A percentile compares a stretch with the other conserved stretches of the same genome.
phyloP scores from a whole-genome alignment of 2,797 vertebrate species.

The Coluber constrictor region DNA sequence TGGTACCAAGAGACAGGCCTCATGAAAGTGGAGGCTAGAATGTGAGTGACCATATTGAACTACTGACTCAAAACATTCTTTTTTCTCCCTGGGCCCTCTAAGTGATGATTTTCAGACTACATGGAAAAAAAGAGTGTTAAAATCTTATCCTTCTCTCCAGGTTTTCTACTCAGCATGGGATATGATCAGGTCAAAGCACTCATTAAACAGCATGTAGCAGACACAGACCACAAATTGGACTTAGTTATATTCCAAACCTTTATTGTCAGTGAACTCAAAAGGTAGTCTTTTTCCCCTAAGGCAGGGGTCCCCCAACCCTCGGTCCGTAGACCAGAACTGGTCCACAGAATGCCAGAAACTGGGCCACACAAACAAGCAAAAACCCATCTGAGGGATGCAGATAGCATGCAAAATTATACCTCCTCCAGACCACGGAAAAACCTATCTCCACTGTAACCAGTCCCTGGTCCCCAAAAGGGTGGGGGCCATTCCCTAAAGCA shows the following conservation, averaged over 20 bases:
- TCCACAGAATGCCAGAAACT: no score
- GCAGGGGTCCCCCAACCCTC: not conserved
- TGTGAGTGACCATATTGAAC: not conserved
- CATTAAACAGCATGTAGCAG: not conserved
- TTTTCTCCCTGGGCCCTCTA: not conserved
- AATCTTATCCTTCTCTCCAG: not conserved
- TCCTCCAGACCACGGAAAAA: no score
- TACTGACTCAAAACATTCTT: not conserved
- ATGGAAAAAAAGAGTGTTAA: not conserved
- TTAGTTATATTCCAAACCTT: not conserved
- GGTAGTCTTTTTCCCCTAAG: not conserved
- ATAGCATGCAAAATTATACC: no score
- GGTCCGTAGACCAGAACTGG: accelerated
- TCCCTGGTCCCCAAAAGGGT: no score
- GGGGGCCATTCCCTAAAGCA: no score
- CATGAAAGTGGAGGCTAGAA: not conserved
- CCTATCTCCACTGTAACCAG: no score
- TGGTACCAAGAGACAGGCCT: not conserved
- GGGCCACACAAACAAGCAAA: no score
- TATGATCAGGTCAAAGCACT: not conserved
- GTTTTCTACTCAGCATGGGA: not conserved
- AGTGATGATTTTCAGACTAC: not conserved
- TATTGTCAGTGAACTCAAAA: not conserved
- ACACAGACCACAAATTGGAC: not conserved
- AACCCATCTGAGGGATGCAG: no score